Percentiles rank a stretch among this genome's conserved stretches.
phyloP scores from a whole-genome alignment of 53 echinoderm and acorn worm genomes.

The Actinopyga echinites region DNA sequence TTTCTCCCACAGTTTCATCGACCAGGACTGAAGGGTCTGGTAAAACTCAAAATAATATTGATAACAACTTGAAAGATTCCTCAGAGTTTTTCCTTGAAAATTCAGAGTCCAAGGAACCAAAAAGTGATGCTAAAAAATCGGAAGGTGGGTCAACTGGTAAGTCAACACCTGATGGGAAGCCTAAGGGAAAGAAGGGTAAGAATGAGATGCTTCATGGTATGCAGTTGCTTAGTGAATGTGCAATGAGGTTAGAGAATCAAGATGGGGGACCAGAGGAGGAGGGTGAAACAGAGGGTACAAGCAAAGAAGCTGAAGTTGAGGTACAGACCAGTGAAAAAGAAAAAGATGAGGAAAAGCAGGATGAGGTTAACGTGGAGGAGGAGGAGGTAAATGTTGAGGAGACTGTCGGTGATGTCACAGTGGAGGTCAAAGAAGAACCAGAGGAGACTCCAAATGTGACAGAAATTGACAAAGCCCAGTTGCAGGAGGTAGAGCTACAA shows the following conservation, averaged over 20 bases:
- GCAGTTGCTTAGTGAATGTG: slow-evolving; percentile 44
- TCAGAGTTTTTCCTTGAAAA: slow-evolving; percentile 8
- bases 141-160: slow-evolving; percentile 24
- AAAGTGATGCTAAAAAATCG: not conserved
- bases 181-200: slow-evolving; percentile 41
- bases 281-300: not conserved
- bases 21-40: not conserved
- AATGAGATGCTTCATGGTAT: slow-evolving; percentile 45
- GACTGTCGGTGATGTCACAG: not conserved
- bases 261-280: slow-evolving; percentile 35
- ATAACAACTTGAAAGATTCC: not conserved
- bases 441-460: not conserved
- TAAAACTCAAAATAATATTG: not conserved
- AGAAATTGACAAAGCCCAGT: not conserved
- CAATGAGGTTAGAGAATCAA: slow-evolving; percentile 38
- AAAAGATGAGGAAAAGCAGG: not conserved
- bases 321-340: not conserved
- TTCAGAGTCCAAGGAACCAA: not conserved
- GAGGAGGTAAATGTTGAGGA: not conserved
- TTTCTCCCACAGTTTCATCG: not conserved
- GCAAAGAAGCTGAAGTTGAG: not conserved
- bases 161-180: slow-evolving; percentile 32
- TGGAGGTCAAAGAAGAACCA: not conserved
- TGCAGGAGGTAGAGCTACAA: not conserved
- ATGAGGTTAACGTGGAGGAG: not conserved